phyloP scores from a whole-genome alignment of 2,797 vertebrate genomes.

The Bradypodion ventrale region DNA sequence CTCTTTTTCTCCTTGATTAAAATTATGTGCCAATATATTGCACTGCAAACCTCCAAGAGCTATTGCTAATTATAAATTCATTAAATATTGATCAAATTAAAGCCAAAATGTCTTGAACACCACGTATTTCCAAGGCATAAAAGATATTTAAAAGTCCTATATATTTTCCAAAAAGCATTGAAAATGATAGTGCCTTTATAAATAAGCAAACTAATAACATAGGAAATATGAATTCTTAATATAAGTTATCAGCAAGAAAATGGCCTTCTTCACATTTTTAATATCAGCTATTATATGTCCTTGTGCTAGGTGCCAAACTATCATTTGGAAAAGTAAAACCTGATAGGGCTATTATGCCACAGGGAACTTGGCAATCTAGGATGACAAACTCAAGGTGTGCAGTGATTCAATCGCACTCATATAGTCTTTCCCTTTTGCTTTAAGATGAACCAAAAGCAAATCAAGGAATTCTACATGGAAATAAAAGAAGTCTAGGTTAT shows the following conservation, averaged over 20 bases:
- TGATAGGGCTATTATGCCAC: not conserved
- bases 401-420: not conserved
- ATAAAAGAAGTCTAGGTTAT: not conserved
- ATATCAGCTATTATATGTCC: not conserved
- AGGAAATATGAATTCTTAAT: conserved; percentile 28
- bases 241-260: conserved; percentile 39
- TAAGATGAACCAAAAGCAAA: not conserved
- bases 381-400: not conserved
- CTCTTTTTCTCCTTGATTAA: conserved; percentile 61
- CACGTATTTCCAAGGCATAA: conserved; percentile 54
- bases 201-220: conserved; percentile 52
- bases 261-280: conserved; percentile 34
- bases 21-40: conserved; percentile 53
- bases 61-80: conserved; percentile 64
- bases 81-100: conserved; percentile 72
- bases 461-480: no score
- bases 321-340: not conserved
- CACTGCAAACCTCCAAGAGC: conserved; percentile 42
- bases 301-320: not conserved
- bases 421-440: not conserved
- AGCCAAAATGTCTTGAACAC: conserved; percentile 45
- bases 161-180: conserved; percentile 18
- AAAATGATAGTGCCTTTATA: conserved; percentile 35
- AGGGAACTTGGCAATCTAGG: not conserved
- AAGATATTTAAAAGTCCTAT: conserved; percentile 28